Evolutionary conservation across 1,140 invertebrate genomes (phyloP).

Genomic region (Heliconius eleuchia): DNA sequence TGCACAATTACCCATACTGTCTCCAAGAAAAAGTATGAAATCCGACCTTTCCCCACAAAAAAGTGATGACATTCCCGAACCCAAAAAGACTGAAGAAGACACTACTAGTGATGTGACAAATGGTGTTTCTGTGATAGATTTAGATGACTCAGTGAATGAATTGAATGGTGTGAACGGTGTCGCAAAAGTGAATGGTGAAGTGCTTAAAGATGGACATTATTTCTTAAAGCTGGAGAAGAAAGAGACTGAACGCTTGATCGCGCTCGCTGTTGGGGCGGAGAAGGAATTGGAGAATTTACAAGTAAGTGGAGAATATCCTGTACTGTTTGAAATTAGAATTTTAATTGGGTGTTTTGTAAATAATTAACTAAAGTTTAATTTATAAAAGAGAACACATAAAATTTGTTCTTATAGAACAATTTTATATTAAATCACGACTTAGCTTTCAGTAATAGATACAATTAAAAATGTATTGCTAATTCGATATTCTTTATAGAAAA

Average conservation of each 20-base stretch:
- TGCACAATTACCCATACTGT: conserved; percentile 88
- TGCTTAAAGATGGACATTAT: conserved; percentile 86
- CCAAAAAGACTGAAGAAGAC: conserved; percentile 61
- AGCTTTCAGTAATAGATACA: no score
- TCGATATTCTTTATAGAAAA: no score
- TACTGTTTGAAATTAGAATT: no score
- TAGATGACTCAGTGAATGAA: conserved; percentile 53
- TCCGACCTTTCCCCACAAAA: conserved; percentile 64
- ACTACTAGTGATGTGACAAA: conserved; percentile 60
- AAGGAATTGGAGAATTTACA: conserved; percentile 83
- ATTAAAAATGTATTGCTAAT: no score
- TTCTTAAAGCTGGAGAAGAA: conserved; percentile 88
- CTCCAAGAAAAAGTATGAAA: conserved; percentile 80
- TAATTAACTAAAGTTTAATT: no score
- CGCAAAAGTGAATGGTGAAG: conserved; percentile 53
- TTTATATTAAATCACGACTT: no score
- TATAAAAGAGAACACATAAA: no score
- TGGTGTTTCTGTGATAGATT: conserved; percentile 76
- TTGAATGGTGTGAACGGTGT: conserved; percentile 54
- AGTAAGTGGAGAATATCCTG: conserved; percentile 45
- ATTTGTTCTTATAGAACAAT: no score
- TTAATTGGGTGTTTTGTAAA: no score
- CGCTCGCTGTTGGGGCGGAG: conserved; percentile 86
- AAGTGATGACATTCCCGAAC: conserved; percentile 60
- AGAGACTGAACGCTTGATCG: conserved; percentile 86